These are phyloP conservation scores for Leptinotarsa haldemani DNA, from an alignment of 2,888 invertebrate genomes.

Conservation along the genomic window DNA sequence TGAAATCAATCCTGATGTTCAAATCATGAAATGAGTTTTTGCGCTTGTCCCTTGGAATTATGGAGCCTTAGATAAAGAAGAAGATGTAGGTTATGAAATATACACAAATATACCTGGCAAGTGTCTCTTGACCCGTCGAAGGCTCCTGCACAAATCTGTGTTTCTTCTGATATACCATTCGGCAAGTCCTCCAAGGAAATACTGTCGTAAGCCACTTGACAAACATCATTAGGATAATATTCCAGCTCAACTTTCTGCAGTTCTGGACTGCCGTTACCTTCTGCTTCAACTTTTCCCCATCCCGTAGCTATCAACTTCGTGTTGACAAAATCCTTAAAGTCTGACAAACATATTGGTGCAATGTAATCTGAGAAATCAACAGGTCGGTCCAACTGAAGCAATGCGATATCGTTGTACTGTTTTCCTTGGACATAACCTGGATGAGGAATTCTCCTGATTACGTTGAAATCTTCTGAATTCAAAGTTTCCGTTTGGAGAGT, in stretches of 20 bases:
- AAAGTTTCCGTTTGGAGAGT: conserved; percentile 59
- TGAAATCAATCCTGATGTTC: no score
- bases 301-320: conserved; percentile 63
- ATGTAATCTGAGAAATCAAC: conserved; percentile 63
- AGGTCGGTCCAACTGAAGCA: conserved; percentile 63
- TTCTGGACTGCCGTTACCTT: conserved; percentile 54
- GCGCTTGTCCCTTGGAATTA: no score
- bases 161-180: conserved; percentile 61
- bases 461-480: conserved; percentile 57
- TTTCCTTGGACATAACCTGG: conserved; percentile 63
- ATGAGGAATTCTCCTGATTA: conserved; percentile 61
- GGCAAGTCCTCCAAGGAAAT: conserved; percentile 55
- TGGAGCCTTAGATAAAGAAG: no score
- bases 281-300: conserved; percentile 63
- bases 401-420: conserved; percentile 69
- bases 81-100: no score
- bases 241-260: conserved; percentile 66
- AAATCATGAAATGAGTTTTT: no score
- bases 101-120: conserved; percentile 63
- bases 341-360: conserved; percentile 67
- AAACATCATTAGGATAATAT: conserved; percentile 56
- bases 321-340: conserved; percentile 41
- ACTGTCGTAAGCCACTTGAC: conserved; percentile 54
- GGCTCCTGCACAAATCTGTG: conserved; percentile 67
- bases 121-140: conserved; percentile 64